phyloP scores from a whole-genome alignment of 2,888 invertebrate genomes.

The Pomacea canaliculata region DNA sequence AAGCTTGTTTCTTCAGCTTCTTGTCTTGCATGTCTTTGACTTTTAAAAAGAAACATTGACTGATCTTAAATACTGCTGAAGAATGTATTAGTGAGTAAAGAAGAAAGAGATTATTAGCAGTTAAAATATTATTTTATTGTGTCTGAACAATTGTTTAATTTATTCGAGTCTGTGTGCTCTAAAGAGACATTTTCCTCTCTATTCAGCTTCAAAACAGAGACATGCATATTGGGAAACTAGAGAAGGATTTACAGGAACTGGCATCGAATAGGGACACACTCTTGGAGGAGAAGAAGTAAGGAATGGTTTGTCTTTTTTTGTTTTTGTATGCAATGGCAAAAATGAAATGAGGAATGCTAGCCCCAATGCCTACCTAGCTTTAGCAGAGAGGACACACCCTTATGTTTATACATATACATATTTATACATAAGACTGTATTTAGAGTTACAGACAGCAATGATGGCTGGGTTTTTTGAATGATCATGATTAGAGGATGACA shows the following conservation, averaged over 20 bases:
- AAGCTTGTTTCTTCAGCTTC: no score
- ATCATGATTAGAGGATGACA: no score
- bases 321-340: background rate
- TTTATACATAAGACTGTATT: background rate
- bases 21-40: no score
- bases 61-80: no score
- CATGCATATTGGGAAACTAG: slow-evolving; percentile 45
- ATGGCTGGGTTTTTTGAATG: no score
- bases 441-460: background rate
- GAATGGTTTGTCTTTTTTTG: background rate
- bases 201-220: slow-evolving; percentile 54
- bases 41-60: no score
- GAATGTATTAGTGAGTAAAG: no score
- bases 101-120: no score
- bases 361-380: background rate
- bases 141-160: no score
- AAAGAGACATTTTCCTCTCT: slow-evolving; percentile 1
- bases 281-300: slow-evolving; percentile 57
- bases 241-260: slow-evolving; percentile 48
- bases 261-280: slow-evolving; percentile 49
- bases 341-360: background rate
- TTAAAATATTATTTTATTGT: no score
- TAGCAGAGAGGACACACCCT: background rate
- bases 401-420: no score
- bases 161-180: no score